Conservation (phyloP, 2,888 invertebrate genomes). For the Andricus quercusramuli region DNA sequence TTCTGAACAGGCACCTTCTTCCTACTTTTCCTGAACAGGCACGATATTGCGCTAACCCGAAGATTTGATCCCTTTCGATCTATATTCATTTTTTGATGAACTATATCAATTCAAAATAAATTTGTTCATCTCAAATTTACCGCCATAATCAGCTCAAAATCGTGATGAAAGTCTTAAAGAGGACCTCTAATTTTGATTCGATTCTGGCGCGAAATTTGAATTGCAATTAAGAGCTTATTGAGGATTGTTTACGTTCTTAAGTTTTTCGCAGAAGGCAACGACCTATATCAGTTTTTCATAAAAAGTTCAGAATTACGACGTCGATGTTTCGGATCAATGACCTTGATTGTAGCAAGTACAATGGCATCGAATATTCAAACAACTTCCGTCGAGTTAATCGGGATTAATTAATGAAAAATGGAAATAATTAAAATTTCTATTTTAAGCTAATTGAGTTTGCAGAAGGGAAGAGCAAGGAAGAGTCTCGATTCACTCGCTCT, state of each 20-base stretch:
- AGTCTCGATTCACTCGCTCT: conserved; percentile 48
- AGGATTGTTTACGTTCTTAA: not conserved
- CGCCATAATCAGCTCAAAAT: no score
- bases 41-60: no score
- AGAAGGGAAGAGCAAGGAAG: conserved; percentile 41
- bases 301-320: conserved; percentile 50
- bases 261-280: conserved; percentile 53
- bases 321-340: conserved; percentile 64
- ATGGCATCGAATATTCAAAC: conserved; percentile 73
- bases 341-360: conserved; percentile 68
- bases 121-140: not conserved
- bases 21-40: no score
- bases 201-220: not conserved
- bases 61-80: not conserved
- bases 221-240: not conserved
- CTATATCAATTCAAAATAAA: not conserved
- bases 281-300: conserved; percentile 62
- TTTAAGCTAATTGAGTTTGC: conserved; percentile 63
- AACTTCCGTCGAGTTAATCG: conserved; percentile 67
- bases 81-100: not conserved
- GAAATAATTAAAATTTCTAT: conserved; percentile 62
- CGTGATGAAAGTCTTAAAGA: not conserved
- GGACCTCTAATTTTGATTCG: not conserved
- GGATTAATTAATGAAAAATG: conserved; percentile 61
- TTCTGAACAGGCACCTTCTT: no score